Base-by-base conservation (phyloP, 2,113 vertebrate species). In the Hymenochirus boettgeri region DNA sequence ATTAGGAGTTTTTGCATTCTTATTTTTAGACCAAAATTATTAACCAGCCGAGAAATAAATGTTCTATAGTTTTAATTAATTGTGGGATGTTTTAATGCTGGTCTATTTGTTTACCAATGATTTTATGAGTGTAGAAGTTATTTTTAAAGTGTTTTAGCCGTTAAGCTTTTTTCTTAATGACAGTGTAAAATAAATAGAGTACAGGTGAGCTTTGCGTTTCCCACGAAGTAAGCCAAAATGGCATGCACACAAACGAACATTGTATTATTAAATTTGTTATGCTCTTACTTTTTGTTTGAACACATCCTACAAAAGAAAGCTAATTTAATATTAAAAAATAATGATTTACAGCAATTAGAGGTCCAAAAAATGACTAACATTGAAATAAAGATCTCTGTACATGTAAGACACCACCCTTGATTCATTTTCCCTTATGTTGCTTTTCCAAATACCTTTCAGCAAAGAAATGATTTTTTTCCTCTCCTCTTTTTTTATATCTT, bases 321-420 rank as follows among this genome's bases (percentile, higher is more conserved):
- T 62, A 23, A 62, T 62, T 62, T 62, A 62, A 51, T 51, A 62
- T 37, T 48, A 48, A 65, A 65, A 48, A 35, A 57, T 54, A 31
- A 35, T 35, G 9, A 24, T 48, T 15, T 57, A 22, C 25, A 57
- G 57, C 22, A 56, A 55, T 47, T 47, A 56, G 15, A 33, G 53
- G 18, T 48, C 21, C 19, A 65, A 57, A 13, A 29, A 17, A 46
- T 13, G 22, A 31, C 24, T 39, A 45, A 25, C 53, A 27, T 10
- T 50, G 17, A 64, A 56, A 29, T 67, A 9, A n/a, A 35, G 22
- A 18, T 52, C 27, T 59, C 24, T 52, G 31, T 52, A 52, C 23
- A 23, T 52, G 23, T 42, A 39, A 67, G 46, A 52, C 56, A 42
- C 45, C 55, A 29, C 64, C 55, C 17, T 67, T 52, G 50, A 57